Percentiles rank a stretch among this genome's conserved stretches.
Evolutionary conservation across 2,797 vertebrate species (phyloP).

Genomic region (Bovichtus variegatus): DNA sequence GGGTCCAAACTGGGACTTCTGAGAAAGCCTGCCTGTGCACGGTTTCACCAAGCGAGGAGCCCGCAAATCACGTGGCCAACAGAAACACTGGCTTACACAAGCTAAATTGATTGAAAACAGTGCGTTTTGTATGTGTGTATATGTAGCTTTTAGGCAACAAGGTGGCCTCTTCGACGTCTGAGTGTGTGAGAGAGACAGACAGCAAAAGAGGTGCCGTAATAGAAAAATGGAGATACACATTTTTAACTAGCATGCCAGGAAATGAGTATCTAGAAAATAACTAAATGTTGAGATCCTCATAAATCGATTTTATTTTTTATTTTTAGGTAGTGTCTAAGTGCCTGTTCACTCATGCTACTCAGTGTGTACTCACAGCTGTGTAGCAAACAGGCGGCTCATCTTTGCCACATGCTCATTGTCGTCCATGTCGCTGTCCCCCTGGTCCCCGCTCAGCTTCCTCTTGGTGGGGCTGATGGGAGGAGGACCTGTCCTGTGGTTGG

Average conservation of each 20-base stretch:
- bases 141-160: not conserved
- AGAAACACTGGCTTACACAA: constrained; percentile 28
- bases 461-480: constrained; percentile 98
- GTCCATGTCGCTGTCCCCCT: constrained; percentile 91
- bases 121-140: not conserved
- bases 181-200: not conserved
- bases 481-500: constrained; percentile 94
- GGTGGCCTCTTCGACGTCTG: not conserved
- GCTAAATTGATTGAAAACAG: constrained; percentile 8
- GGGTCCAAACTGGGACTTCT: constrained; percentile 66
- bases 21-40: constrained; percentile 48
- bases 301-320: constrained; percentile 18
- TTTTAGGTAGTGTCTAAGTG: not conserved
- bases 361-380: constrained; percentile 90
- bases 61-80: constrained; percentile 32
- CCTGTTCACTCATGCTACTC: not conserved
- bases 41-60: constrained; percentile 26
- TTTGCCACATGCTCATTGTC: constrained; percentile 95
- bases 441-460: constrained; percentile 94
- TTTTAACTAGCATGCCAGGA: not conserved
- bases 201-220: not conserved
- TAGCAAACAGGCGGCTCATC: constrained; percentile 94
- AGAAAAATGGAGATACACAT: constrained; percentile 2
- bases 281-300: not conserved
- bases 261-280: constrained; percentile 13